Evolutionary conservation across 2,113 vertebrate species (phyloP), one percentile per base, ranked within the genome.

Genomic region (Seriola dumerili): DNA sequence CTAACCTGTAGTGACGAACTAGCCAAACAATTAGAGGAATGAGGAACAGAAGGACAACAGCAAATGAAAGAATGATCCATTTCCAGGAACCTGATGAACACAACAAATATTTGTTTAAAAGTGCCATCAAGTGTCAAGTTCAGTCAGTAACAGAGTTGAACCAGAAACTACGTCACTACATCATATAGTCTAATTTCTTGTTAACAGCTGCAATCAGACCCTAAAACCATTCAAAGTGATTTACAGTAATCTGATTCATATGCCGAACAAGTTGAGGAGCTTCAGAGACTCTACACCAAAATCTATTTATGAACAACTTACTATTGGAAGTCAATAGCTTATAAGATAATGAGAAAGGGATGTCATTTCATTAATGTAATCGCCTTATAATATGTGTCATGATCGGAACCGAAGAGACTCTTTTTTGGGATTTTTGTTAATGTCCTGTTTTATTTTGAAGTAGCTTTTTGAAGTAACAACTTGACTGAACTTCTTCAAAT

Each of bases 11-110:
- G 78, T n/a, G 87, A 71, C 34, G 40, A 59, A 93, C 34, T 0
- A 95, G 72, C 78, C 89, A 87, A 1, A 80, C 62, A 34, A 71
- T 69, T 0, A 93, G 14, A 64, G 75, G 83, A 71, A 93, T 64
- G 36, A 94, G 44, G 52, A 92, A 14, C 32, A 96, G 83, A 76
- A 91, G 65, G 16, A 89, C 4, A 63, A 91, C 2, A 1, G 19
- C 57, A 52, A 64, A 85, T 7, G 91, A 72, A 12, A 83, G n/a
- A 21, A 66, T 12, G 16, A 88, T 63, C 92, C 92, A 93, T 44
- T 72, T 86, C 92, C 91, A 86, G 6, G 59, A 46, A 6, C 73
- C 94, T 95, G 76, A 46, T 16, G 5, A 74, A 44, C n/a, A 84
- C 10, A 83, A 72, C 5, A 46, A 10, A 19, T 62, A 29, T 73